Percentiles rank a stretch among this genome's conserved stretches.
Conservation (phyloP, 1,140 invertebrate species). For the Vanessa atalanta region DNA sequence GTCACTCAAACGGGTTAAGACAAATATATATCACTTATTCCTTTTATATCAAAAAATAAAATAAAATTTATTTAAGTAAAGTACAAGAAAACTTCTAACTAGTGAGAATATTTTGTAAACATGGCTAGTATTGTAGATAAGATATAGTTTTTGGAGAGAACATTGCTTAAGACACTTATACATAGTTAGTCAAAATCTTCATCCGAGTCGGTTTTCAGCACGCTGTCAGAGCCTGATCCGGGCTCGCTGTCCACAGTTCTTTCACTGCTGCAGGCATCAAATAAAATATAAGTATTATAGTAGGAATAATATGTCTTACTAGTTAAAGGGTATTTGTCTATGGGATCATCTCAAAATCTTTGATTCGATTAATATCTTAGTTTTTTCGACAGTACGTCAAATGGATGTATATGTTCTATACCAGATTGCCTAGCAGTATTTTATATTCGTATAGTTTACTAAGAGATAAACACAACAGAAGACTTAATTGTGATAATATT, state of each 20-base stretch:
- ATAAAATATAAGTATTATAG: conserved; percentile 29
- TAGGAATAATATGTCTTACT: conserved; percentile 4
- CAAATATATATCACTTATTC: not conserved
- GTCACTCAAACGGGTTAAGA: not conserved
- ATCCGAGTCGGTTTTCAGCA: conserved; percentile 72
- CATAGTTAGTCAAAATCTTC: conserved; percentile 70
- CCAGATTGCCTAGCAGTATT: too few species aligned
- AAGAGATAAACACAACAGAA: too few species aligned
- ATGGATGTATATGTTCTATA: too few species aligned
- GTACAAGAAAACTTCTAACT: not conserved
- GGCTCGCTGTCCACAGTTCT: conserved; percentile 67
- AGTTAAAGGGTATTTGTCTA: too few species aligned
- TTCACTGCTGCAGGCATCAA: conserved; percentile 50
- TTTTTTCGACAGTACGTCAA: too few species aligned
- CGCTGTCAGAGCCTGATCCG: conserved; percentile 70
- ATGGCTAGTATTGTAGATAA: conserved; percentile 21
- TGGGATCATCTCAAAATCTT: too few species aligned
- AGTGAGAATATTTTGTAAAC: conserved; percentile 12
- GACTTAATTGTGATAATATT: too few species aligned
- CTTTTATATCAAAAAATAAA: conserved; percentile 11
- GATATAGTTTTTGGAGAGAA: conserved; percentile 1
- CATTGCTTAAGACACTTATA: not conserved
- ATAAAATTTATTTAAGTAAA: conserved; percentile 1
- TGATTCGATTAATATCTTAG: too few species aligned
- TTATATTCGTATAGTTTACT: too few species aligned